Conservation (phyloP, 2,888 invertebrate species). For the Malachius bipustulatus region DNA sequence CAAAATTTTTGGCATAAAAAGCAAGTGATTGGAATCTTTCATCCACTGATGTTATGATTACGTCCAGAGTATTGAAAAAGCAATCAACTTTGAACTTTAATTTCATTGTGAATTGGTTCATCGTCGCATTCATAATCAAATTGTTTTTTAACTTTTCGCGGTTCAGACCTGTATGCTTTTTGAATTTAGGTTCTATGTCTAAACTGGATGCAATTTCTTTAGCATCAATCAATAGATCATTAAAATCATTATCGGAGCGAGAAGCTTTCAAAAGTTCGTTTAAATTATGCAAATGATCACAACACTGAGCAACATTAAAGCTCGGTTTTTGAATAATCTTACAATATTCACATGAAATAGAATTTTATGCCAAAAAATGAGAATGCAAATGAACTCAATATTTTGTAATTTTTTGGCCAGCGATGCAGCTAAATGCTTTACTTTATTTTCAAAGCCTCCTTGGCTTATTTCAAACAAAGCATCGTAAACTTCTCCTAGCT, state of each 20-base stretch:
- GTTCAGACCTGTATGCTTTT: slow-evolving; percentile 4
- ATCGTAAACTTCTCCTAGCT: slow-evolving; percentile 7
- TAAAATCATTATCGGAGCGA: slow-evolving; percentile 9
- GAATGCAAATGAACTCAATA: slow-evolving; percentile 6
- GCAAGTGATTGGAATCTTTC: slow-evolving; percentile 5
- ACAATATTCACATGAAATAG: slow-evolving; percentile 8
- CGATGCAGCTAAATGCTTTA: slow-evolving; percentile 4
- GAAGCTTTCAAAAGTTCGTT: slow-evolving; percentile 5
- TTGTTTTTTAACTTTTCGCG: background rate
- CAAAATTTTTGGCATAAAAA: slow-evolving; percentile 4
- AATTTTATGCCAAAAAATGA: slow-evolving; percentile 7
- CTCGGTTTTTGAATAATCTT: slow-evolving; percentile 8
- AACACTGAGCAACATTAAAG: slow-evolving; percentile 8
- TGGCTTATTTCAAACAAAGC: slow-evolving; percentile 4
- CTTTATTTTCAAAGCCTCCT: background rate
- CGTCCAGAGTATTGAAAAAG: slow-evolving; percentile 5
- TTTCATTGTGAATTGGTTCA: slow-evolving; percentile 2
- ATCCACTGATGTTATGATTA: slow-evolving; percentile 6
- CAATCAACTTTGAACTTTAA: slow-evolving; percentile 7
- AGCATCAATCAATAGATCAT: slow-evolving; percentile 7
- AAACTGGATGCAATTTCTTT: slow-evolving; percentile 7
- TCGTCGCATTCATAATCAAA: slow-evolving; percentile 3
- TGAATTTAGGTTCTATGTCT: slow-evolving; percentile 9
- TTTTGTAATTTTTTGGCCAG: slow-evolving; percentile 6
- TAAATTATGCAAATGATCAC: slow-evolving; percentile 8